Percentiles rank a stretch among this genome's conserved stretches.
Conservation (phyloP, 2,888 invertebrate genomes). For the Zhengitettix transpicula region DNA sequence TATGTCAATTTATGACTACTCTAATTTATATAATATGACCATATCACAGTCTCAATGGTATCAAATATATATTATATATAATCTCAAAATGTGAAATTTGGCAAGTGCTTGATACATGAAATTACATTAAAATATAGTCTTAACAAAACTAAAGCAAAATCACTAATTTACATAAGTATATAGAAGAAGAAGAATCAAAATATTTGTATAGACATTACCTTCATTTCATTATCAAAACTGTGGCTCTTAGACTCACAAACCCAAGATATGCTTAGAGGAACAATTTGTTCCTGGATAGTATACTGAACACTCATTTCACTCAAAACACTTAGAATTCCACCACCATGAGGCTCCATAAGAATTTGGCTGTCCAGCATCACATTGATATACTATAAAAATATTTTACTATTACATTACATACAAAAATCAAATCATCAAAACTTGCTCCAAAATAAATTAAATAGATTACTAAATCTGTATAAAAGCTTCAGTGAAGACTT, state of each 20-base stretch:
- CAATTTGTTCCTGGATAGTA: conserved; percentile 11
- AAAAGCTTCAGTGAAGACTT: too few species aligned
- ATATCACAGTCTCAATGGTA: too few species aligned
- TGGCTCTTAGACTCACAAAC: conserved; percentile 10
- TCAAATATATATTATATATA: too few species aligned
- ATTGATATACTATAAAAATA: conserved; percentile 25
- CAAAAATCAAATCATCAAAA: neutral
- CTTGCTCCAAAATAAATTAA: too few species aligned
- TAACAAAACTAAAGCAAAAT: too few species aligned
- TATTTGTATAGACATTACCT: conserved; percentile 1
- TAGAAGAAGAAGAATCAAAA: neutral
- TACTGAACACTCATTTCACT: conserved; percentile 15
- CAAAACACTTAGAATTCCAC: conserved; percentile 15
- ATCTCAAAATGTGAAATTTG: too few species aligned
- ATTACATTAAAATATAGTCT: neutral
- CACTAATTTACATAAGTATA: too few species aligned
- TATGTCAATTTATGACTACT: too few species aligned
- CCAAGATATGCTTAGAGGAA: conserved; percentile 17
- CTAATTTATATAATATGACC: too few species aligned
- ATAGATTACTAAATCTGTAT: too few species aligned
- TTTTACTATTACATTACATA: neutral
- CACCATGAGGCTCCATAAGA: conserved; percentile 20
- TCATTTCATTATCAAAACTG: conserved; percentile 6
- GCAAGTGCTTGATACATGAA: too few species aligned
- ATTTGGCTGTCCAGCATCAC: conserved; percentile 25